Percentiles rank a stretch among this genome's conserved stretches.
Evolutionary conservation across 2,797 vertebrate genomes (phyloP).

Genomic region (Sardinella longiceps): DNA sequence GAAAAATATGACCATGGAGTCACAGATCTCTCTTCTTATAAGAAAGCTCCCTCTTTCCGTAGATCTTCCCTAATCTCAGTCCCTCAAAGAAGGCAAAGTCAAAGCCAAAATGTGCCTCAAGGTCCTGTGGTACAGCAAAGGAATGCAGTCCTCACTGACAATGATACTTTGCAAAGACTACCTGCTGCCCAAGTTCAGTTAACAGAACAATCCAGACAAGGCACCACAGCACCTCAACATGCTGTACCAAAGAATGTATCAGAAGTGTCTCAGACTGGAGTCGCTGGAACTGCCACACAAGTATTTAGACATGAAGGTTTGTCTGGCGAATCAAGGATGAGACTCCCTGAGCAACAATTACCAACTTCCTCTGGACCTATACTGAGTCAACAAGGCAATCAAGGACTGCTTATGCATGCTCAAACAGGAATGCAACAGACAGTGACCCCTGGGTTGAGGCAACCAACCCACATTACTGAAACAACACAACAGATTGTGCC

Average conservation of each 20-base stretch:
- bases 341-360: background rate
- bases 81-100: background rate
- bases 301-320: background rate
- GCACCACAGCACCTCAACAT: background rate
- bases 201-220: background rate
- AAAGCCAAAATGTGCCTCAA: background rate
- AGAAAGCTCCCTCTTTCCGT: constrained; percentile 7
- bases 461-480: background rate
- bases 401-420: constrained; percentile 38
- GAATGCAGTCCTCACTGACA: background rate
- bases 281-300: background rate
- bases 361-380: background rate
- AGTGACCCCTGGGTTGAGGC: constrained; percentile 17
- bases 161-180: background rate
- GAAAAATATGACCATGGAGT: constrained; percentile 46
- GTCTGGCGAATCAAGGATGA: background rate
- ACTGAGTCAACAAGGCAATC: background rate
- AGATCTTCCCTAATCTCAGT: background rate
- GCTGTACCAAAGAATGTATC: background rate
- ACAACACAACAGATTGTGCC: constrained; percentile 42
- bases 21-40: constrained; percentile 62
- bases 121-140: background rate
- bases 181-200: background rate
- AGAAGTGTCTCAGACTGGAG: background rate
- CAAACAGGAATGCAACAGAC: constrained; percentile 39